Evolutionary conservation across 2,888 invertebrate genomes (phyloP).

Genomic region (Prosapia bicincta): DNA sequence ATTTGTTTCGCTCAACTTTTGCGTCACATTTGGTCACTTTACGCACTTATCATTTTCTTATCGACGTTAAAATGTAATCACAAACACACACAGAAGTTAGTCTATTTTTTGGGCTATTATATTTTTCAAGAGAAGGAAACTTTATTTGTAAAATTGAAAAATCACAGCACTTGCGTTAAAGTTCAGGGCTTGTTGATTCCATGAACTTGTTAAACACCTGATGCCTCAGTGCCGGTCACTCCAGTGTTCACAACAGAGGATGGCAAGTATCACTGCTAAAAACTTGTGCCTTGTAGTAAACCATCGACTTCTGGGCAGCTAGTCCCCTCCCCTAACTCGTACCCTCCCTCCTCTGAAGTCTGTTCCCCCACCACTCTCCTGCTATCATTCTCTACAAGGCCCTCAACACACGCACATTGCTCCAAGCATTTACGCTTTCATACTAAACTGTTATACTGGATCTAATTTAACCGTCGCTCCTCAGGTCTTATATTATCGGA

Average conservation of each 20-base stretch:
- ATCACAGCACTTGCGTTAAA: neutral
- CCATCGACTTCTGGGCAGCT: neutral
- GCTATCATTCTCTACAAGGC: neutral
- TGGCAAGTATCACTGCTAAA: conserved; percentile 2
- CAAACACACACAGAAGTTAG: neutral
- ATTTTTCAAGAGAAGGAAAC: neutral
- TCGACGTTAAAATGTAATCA: neutral
- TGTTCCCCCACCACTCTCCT: neutral
- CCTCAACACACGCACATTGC: neutral
- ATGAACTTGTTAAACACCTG: neutral
- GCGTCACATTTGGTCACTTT: neutral
- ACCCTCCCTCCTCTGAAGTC: neutral
- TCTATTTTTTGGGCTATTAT: neutral
- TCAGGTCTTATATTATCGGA: too few relatives aligned
- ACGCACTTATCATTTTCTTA: neutral
- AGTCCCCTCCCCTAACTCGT: neutral
- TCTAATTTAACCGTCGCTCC: too few relatives aligned
- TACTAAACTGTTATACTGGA: too few relatives aligned
- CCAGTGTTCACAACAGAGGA: neutral
- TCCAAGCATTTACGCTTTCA: too few relatives aligned
- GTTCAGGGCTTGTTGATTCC: neutral
- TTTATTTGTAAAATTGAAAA: neutral
- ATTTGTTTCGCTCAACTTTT: neutral
- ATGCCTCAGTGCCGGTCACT: neutral
- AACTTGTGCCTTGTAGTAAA: conserved; percentile 2